Evolutionary conservation across 2,888 invertebrate species (phyloP).

Genomic region (Bombylius discolor): DNA sequence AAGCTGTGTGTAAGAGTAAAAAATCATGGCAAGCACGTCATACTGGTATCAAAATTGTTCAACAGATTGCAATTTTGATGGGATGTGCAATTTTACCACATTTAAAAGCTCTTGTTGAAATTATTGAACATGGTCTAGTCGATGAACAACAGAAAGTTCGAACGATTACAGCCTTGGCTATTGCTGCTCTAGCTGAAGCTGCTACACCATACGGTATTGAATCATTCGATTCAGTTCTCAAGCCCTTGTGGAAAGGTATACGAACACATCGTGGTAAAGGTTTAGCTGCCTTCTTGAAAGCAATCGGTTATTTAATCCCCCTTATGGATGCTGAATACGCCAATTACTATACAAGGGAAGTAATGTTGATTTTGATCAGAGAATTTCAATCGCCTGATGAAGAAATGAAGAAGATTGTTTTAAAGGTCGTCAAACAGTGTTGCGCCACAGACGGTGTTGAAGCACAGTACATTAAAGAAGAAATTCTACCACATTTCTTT

Average conservation of each 20-base stretch:
- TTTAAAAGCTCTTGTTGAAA: conserved; percentile 94
- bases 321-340: conserved; percentile 99
- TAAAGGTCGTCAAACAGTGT: conserved; percentile 99
- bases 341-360: conserved; percentile 98
- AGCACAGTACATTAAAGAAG: conserved; percentile 97
- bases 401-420: conserved; percentile 99
- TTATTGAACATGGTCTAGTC: conserved; percentile 95
- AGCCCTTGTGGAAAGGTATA: conserved; percentile 99
- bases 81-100: conserved; percentile 99
- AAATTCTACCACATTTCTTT: conserved; percentile 96
- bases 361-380: conserved; percentile 79
- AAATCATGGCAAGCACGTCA: conserved; percentile 99
- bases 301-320: conserved; percentile 97
- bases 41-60: conserved; percentile 99
- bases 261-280: conserved; percentile 83
- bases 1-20: conserved; percentile 97
- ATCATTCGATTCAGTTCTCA: conserved; percentile 97
- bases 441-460: conserved; percentile 99
- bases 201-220: conserved; percentile 99
- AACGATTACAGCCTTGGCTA: conserved; percentile 95
- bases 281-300: conserved; percentile 97
- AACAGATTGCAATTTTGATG: conserved; percentile 99
- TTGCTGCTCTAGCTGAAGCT: conserved; percentile 97
- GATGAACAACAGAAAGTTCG: conserved; percentile 98
- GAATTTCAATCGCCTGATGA: conserved; percentile 99